Evolutionary conservation across 2,113 vertebrate species (phyloP), one percentile per base, ranked within the genome.

Genomic region (Marmota flaviventris): DNA sequence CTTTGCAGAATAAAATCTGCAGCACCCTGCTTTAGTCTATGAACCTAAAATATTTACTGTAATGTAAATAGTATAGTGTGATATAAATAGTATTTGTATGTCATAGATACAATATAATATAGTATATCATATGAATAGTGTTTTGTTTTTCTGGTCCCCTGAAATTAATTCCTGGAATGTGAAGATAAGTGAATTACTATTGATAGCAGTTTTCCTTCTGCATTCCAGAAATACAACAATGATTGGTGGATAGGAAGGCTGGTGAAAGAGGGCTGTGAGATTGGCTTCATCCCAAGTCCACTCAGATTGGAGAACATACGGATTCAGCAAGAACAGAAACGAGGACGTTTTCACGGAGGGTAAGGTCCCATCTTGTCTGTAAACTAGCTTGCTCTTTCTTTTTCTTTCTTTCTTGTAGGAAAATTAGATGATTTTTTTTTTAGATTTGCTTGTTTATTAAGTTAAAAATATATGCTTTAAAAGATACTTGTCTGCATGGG

Each of bases 211-310:
- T 58, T 25, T 95, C 51, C 96, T 42, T 87, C 58, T 98, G 34
- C 92, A 58, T 98, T 98, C n/a, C 98, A 99, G 99, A 99, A 99
- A 96, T 99, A 99, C 89, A 99, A 99, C 95, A 99, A 99, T 32
- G 99, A 99, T 98, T 99, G 99, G 99, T 99, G 99, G 99, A 99
- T 99, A 97, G 99, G 99, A 72, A 98, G 99, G 76, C 99, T 99
- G 98, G 99, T 99, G 61, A 99, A 99, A 97, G 99, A 99, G 91
- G 99, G 99, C 97, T 99, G 99, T 37, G 99, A 99, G 98, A 99
- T 99, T 17, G 99, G 99, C 97, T 99, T 99, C 97, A 99, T 99
- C 95, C 99, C 99, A 8, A 99, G 99, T 97, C 99, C 99, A 0
- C 99, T 99, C 77, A 98, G 99, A 77, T 96, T 99, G 98, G 99